Evolutionary conservation across 2,113 vertebrate species (phyloP).

Genomic region (Nothoprocta perdicaria): DNA sequence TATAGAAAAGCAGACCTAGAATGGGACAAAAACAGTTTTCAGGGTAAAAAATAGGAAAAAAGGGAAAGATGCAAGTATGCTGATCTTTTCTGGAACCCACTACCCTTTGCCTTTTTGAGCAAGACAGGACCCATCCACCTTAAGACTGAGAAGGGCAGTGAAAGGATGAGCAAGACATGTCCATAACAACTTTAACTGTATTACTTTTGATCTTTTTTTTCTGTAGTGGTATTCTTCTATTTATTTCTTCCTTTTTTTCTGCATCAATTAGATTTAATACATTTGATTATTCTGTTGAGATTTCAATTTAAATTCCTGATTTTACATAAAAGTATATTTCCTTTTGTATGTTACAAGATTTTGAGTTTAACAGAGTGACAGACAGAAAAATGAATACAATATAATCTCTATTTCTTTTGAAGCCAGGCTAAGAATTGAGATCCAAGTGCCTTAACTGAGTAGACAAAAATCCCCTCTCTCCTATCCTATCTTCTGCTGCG

Average conservation of each 20-base stretch:
- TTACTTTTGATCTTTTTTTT: not conserved
- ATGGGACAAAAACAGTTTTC: not conserved
- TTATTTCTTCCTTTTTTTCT: not conserved
- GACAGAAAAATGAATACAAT: not conserved
- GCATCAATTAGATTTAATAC: not conserved
- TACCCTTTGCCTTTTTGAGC: not conserved
- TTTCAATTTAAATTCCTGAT: not conserved
- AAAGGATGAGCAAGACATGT: not conserved
- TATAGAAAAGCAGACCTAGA: not conserved
- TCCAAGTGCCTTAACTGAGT: not conserved
- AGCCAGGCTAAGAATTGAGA: not conserved
- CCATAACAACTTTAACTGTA: not conserved
- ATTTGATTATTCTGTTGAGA: not conserved
- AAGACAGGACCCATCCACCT: not conserved
- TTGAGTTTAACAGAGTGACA: not conserved
- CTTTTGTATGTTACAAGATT: not conserved
- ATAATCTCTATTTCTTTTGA: slow-evolving; percentile 22
- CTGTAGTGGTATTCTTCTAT: not conserved
- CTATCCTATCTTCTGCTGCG: not conserved
- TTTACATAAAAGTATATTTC: not conserved
- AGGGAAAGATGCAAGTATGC: not conserved
- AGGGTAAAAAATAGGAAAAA: not conserved
- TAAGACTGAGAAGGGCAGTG: not conserved
- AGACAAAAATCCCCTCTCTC: not conserved
- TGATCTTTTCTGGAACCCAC: not conserved